Conservation (phyloP, 2,797 vertebrate species). For the Dendrocincla tyrannina region DNA sequence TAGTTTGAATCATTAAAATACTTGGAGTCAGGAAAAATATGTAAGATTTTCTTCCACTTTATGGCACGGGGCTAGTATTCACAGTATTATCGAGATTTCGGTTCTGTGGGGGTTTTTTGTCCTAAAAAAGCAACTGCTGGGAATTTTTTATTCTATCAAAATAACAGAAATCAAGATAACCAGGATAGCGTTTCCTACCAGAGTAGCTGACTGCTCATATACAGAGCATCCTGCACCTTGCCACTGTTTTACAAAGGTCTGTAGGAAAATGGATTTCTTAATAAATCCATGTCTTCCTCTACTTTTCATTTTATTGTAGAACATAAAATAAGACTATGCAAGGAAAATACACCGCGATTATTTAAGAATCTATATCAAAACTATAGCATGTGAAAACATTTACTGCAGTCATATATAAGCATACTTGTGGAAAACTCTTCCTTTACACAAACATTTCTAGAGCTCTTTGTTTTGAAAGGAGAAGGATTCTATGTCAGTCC, state of each 20-base stretch:
- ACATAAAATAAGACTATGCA: not conserved
- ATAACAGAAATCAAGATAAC: constrained; percentile 42
- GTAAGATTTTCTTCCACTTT: constrained; percentile 69
- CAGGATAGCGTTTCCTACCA: not conserved
- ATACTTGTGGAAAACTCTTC: not conserved
- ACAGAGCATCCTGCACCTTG: constrained; percentile 3
- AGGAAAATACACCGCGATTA: not conserved
- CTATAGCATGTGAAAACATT: not conserved
- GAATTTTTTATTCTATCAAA: constrained; percentile 50
- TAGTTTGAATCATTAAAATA: constrained; percentile 73
- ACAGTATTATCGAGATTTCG: constrained; percentile 52
- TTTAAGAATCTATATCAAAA: not conserved
- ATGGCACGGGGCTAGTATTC: constrained; percentile 49
- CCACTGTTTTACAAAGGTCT: constrained; percentile 46
- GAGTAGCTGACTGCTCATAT: constrained; percentile 41
- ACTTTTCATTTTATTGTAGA: constrained; percentile 13
- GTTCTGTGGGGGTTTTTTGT: not conserved
- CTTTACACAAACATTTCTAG: not conserved
- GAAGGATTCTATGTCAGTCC: not conserved
- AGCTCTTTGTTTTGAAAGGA: not conserved
- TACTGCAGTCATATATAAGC: not conserved
- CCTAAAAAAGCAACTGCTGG: constrained; percentile 65
- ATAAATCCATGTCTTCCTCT: constrained; percentile 6
- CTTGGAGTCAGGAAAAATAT: constrained; percentile 60
- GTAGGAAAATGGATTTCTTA: constrained; percentile 9